Conservation (phyloP, 1,140 invertebrate species). For the Sinella curviseta region DNA sequence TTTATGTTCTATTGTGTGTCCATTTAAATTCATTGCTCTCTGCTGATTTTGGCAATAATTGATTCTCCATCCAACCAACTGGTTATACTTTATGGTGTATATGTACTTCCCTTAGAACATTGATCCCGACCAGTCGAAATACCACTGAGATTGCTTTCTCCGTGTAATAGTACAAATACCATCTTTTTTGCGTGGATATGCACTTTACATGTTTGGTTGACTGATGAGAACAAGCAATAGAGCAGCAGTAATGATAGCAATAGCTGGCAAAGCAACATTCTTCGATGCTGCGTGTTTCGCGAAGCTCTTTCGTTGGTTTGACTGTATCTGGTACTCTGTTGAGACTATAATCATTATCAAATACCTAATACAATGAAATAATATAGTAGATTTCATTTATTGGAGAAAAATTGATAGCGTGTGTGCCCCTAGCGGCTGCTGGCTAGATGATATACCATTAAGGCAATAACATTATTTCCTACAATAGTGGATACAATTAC, state of each 20-base stretch:
- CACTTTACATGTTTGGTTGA: not conserved
- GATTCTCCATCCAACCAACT: not conserved
- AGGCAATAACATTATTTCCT: not conserved
- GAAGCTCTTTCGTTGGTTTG: no score
- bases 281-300: no score
- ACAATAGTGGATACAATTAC: not conserved
- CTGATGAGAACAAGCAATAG: not conserved
- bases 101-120: not conserved
- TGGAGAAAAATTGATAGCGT: not conserved
- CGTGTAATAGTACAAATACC: not conserved
- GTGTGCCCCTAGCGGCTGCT: not conserved
- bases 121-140: not conserved
- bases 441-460: not conserved
- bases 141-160: not conserved
- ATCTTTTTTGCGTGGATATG: not conserved
- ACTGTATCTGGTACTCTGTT: not conserved
- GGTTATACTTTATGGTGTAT: not conserved
- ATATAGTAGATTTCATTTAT: not conserved
- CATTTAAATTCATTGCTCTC: conserved; percentile 6
- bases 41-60: conserved; percentile 12
- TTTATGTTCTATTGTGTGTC: not conserved
- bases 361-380: no score
- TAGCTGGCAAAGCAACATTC: no score
- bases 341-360: not conserved
- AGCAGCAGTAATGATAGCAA: no score